Base-by-base conservation (phyloP, 2,113 vertebrate species). In the Urocitellus parryii region DNA sequence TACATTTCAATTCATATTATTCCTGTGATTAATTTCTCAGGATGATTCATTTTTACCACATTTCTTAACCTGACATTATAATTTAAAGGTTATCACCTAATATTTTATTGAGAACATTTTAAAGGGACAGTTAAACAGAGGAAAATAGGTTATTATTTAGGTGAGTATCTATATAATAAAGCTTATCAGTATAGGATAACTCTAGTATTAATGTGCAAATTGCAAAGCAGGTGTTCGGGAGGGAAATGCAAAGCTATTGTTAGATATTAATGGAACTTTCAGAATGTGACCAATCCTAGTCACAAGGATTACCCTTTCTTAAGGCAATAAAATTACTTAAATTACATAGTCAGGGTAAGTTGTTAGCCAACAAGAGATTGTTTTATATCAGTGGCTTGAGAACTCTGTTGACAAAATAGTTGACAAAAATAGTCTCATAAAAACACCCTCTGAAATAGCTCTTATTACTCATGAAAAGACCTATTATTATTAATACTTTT, bases 371-470 rank as follows among this genome's bases (percentile, higher is more conserved):
- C 25, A 95, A 29, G 6, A n/a, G 16, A 25, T 58, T 91, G 74
- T 76, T 96, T 96, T 88, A 63, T 34, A 27, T 73, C 48, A 83
- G 81, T 76, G 67, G 2, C 39, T 96, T 89, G 32, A 96, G 88
- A 96, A 88, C 8, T 79, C 78, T 93, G 45, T 95, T 91, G 58
- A 93, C 37, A 93, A 92, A 95, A 87, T 20, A 85, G 45, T 85
- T 74, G 24, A 78, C 39, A 97, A 96, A 94, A 97, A 91, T 93
- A 91, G 68, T 88, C 81, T 96, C 61, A 86, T 70, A 89, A 95
- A 74, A 91, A 45, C 24, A 82, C 11, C 83, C 17, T 89, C 34
- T 27, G 34, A 85, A 90, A 74, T 24, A 32, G n/a, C 9, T 24
- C 74, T 95, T 95, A 61, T 88, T 90, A 85, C 45, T 90, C 90